Base-by-base conservation (phyloP, 1,140 invertebrate genomes). In the Drosophila kikkawai region DNA sequence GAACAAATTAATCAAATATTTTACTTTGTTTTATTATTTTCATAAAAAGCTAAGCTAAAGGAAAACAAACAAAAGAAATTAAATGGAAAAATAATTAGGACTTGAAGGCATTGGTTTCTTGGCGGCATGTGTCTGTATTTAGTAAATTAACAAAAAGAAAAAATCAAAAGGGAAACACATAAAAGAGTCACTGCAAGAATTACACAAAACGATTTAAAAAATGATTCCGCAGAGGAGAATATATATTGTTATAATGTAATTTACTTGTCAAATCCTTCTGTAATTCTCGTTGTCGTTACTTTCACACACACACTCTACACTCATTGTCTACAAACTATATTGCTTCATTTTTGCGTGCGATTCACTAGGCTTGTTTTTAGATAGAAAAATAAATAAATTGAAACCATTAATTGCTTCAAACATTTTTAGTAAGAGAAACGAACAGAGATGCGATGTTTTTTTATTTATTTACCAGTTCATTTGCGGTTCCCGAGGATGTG, bases 41-140 rank as follows among this genome's bases (percentile, higher is more conserved):
- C 59, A 79, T 64, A 63, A 77, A 59, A 77, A 69, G 56, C 45
- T 71, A 87, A 68, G 70, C 41, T 36, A 73, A 68, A 66, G 17
- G 26, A 68, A 44, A 67, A 45, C n/a, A 58, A 19, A 15, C 56
- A 77, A 77, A 22, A 29, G 64, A 75, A 61, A 60, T 45, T 22
- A 42, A 75, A 48, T 67, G 19, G 37, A 22, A 44, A 42, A 34
- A 50, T 11, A 50, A 75, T 83, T 56, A 68, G 77, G 75, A 86
- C 60, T 80, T 61, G 92, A 93, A 93, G 93, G 93, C 93, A 93
- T 94, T 94, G 93, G 93, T 93, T 94, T 93, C 93, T 94, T 94
- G 93, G 93, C 88, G 91, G 92, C 91, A 93, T 93, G 91, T 93
- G 90, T 87, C 79, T 87, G 80, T 73, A 70, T 80, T 91, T 75